phyloP scores from a whole-genome alignment of 92 coral and sea anemone species.

The Palythoa grandiflora region DNA sequence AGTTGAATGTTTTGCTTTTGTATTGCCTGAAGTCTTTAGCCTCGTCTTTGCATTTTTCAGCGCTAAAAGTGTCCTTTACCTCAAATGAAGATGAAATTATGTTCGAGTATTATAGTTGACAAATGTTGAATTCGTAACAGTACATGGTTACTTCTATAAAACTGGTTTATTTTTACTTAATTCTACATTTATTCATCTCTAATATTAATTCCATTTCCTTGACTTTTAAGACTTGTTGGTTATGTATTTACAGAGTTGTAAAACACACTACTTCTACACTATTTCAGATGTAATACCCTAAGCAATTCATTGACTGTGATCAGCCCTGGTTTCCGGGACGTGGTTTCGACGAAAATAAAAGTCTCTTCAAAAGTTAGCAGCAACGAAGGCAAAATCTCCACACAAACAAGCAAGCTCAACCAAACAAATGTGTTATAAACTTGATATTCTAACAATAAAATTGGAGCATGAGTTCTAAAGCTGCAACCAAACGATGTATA shows the following conservation, averaged over 20 bases:
- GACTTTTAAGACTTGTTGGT: slow-evolving; percentile 2
- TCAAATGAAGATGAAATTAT: not conserved
- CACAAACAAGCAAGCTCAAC: not conserved
- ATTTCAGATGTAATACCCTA: not conserved
- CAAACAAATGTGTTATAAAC: not conserved
- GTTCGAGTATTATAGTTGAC: not conserved
- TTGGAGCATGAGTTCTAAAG: not conserved
- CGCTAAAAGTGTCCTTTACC: not conserved
- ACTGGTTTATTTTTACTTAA: not conserved
- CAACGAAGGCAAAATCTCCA: not conserved
- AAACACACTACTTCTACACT: slow-evolving; percentile 24
- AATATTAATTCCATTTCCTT: not conserved
- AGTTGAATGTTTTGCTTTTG: not conserved
- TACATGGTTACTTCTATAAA: slow-evolving; percentile 2
- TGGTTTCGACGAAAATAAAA: slow-evolving; percentile 27
- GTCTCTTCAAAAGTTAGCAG: slow-evolving; percentile 9
- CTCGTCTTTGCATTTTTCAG: not conserved
- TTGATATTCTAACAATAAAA: not conserved
- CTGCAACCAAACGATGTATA: no score
- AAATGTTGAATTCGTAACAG: not conserved
- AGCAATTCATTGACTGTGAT: not conserved
- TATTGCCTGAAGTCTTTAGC: not conserved
- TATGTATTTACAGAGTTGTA: slow-evolving; percentile 34
- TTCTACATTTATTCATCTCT: not conserved
- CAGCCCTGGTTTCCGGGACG: slow-evolving; percentile 36